Percentiles rank a stretch among this genome's conserved stretches.
Conservation (phyloP, 2,113 vertebrate genomes). For the cattle (Bos taurus) region DNA sequence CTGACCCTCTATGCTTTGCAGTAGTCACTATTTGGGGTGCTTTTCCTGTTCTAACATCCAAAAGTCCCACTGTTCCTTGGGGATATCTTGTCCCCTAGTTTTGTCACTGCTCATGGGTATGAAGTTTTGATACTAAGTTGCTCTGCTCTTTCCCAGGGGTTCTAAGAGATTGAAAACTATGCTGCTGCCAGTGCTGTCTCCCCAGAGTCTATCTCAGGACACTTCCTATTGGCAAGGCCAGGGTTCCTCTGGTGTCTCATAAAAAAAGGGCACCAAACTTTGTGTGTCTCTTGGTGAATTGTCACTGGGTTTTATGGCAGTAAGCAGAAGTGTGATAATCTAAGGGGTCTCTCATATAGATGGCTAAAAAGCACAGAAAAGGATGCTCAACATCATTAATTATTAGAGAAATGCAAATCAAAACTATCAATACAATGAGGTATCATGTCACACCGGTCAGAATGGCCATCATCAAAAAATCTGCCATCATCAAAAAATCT, state of each 20-base stretch:
- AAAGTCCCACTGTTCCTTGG: background rate
- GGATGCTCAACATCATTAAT: background rate
- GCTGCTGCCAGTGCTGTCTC: background rate
- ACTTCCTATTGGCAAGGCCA: background rate
- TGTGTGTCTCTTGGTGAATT: background rate
- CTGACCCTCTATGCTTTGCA: accelerated
- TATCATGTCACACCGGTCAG: background rate
- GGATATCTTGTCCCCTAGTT: background rate
- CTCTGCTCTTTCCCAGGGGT: background rate
- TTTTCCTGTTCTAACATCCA: background rate
- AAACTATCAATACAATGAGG: background rate
- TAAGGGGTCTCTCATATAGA: background rate
- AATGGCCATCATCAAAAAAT: background rate
- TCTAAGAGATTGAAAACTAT: background rate
- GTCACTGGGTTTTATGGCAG: background rate
- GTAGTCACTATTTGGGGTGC: background rate
- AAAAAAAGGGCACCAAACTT: background rate
- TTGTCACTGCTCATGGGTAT: background rate
- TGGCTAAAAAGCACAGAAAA: background rate
- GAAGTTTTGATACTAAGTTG: background rate
- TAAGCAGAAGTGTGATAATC: background rate
- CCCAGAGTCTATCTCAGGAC: background rate
- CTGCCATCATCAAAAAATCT: background rate
- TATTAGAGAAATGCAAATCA: background rate
- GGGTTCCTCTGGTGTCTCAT: background rate